These are phyloP conservation scores for Hoplodrina blanda DNA, from an alignment of 2,888 invertebrate species.

Conservation along the genomic window DNA sequence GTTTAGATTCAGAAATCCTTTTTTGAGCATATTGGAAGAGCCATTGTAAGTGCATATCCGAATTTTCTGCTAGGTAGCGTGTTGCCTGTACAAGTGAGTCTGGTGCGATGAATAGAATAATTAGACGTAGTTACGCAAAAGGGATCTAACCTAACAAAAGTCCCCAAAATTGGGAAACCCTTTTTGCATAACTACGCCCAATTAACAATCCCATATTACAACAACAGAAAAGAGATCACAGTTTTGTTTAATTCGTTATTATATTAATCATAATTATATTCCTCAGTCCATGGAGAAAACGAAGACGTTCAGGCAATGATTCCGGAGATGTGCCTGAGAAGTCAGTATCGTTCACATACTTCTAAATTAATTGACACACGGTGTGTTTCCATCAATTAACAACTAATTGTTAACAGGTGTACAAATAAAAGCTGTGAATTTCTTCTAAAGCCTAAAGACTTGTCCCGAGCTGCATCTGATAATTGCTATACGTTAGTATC, in stretches of 20 bases:
- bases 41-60: not conserved
- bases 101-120: too few species aligned
- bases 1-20: not conserved
- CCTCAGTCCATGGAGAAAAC: conserved; percentile 77
- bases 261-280: not conserved
- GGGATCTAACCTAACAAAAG: too few species aligned
- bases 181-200: too few species aligned
- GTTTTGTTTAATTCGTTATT: not conserved
- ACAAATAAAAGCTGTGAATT: conserved; percentile 74
- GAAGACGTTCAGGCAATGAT: conserved; percentile 64
- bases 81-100: too few species aligned
- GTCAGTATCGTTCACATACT: conserved; percentile 61
- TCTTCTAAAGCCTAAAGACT: conserved; percentile 78
- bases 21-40: not conserved
- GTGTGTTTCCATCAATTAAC: not conserved
- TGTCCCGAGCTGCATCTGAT: conserved; percentile 74
- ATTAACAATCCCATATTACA: too few species aligned
- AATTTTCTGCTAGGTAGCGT: too few species aligned
- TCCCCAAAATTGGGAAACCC: too few species aligned
- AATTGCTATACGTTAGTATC: conserved; percentile 72
- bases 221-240: too few species aligned
- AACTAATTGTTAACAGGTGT: conserved; percentile 59
- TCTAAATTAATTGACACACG: not conserved
- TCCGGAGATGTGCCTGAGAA: conserved; percentile 62
- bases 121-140: too few species aligned